Evolutionary conservation across 2,888 invertebrate species (phyloP).

Genomic region (Rosalia funebris): DNA sequence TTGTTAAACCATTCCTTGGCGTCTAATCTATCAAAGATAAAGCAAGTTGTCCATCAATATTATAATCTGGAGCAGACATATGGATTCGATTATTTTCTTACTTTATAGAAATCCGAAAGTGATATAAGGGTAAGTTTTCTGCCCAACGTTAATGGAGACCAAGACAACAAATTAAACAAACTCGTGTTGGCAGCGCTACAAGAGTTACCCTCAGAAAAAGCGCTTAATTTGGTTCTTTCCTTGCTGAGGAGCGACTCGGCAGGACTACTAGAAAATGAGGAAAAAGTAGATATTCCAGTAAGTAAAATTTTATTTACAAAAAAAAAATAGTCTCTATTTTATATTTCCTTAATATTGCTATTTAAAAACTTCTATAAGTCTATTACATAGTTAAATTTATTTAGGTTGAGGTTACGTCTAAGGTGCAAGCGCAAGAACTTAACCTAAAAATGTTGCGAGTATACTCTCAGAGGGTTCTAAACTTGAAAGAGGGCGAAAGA

Average conservation of each 20-base stretch:
- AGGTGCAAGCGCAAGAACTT: conserved; percentile 71
- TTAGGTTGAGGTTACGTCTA: conserved; percentile 50
- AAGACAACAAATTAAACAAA: conserved; percentile 73
- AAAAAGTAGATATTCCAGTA: conserved; percentile 70
- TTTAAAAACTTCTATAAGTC: background rate
- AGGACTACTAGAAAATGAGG: conserved; percentile 59
- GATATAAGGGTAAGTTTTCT: conserved; percentile 79
- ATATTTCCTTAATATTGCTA: no score
- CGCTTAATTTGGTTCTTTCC: conserved; percentile 69
- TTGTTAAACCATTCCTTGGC: no score
- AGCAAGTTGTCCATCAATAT: no score
- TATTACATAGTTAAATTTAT: conserved; percentile 29
- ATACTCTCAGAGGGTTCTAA: conserved; percentile 77
- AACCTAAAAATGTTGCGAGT: conserved; percentile 75
- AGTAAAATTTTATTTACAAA: no score
- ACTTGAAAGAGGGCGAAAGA: conserved; percentile 73
- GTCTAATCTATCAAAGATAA: no score
- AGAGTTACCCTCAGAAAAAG: conserved; percentile 69
- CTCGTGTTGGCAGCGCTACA: conserved; percentile 75
- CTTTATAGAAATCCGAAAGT: conserved; percentile 75
- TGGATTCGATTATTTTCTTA: no score
- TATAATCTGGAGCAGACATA: no score
- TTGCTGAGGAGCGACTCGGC: conserved; percentile 68
- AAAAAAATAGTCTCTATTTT: no score
- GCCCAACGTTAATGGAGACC: conserved; percentile 71